Evolutionary conservation across 2,797 vertebrate genomes (phyloP).

Genomic region (Eurystomus glaucurus): DNA sequence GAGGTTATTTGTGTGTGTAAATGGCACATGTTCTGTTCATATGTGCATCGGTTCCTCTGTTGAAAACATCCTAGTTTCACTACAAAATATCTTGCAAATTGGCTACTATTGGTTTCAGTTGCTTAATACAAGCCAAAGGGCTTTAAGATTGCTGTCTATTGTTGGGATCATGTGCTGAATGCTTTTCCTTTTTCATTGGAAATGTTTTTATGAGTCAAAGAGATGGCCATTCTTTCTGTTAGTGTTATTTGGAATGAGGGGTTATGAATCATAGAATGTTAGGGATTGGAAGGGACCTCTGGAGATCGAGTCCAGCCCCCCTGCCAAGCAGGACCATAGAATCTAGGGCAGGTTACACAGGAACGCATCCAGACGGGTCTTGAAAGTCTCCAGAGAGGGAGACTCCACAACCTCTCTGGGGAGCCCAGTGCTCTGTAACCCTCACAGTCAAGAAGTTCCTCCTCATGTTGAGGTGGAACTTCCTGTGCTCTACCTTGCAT

Average conservation of each 20-base stretch:
- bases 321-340: no score
- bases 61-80: not conserved
- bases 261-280: not conserved
- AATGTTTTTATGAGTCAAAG: not conserved
- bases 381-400: no score
- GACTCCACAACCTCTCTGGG: no score
- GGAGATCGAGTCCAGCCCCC: no score
- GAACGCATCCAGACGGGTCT: no score
- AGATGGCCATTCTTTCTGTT: not conserved
- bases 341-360: no score
- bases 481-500: no score
- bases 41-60: not conserved
- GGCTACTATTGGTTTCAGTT: not conserved
- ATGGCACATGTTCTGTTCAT: not conserved
- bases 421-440: no score
- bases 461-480: no score
- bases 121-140: not conserved
- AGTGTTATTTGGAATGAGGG: not conserved
- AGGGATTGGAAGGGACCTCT: no score
- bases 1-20: not conserved
- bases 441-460: no score
- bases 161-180: not conserved
- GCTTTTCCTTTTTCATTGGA: not conserved
- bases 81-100: not conserved
- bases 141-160: not conserved